Percentiles rank a stretch among this genome's conserved stretches.
Evolutionary conservation across 2,113 vertebrate species (phyloP).

Genomic region (Ictidomys tridecemlineatus): DNA sequence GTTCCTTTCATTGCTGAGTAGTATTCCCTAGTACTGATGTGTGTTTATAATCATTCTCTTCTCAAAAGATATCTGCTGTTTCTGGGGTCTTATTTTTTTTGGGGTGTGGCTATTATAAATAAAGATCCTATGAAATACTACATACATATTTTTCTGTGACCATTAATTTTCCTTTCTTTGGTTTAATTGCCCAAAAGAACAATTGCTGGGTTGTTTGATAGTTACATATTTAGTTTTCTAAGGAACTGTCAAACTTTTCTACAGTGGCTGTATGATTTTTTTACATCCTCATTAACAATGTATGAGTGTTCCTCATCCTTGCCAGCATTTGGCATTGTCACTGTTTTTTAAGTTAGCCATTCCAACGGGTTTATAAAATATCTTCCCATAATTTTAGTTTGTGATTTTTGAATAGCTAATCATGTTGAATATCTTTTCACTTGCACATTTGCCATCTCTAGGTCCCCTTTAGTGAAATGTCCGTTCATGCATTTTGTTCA

Average conservation of each 20-base stretch:
- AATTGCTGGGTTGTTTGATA: background rate
- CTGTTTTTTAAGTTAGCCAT: slow-evolving; percentile 24
- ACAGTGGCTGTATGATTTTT: slow-evolving; percentile 33
- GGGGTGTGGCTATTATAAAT: background rate
- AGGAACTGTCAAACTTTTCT: slow-evolving; percentile 28
- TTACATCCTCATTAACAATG: background rate
- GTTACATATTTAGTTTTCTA: slow-evolving; percentile 39
- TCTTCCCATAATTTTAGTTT: slow-evolving; percentile 35
- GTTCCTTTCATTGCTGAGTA: slow-evolving; percentile 38
- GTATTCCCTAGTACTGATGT: background rate
- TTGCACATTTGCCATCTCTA: slow-evolving; percentile 43
- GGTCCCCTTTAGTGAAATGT: background rate
- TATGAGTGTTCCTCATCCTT: background rate
- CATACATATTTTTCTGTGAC: slow-evolving; percentile 8
- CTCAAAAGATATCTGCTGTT: slow-evolving; percentile 30
- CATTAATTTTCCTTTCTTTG: slow-evolving; percentile 55
- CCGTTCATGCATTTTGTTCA: background rate
- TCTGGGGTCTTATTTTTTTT: background rate
- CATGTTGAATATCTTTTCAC: slow-evolving; percentile 4
- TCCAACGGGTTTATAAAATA: background rate
- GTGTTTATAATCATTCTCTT: slow-evolving; percentile 17
- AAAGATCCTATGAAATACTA: slow-evolving; percentile 5
- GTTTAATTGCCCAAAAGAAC: slow-evolving; percentile 8
- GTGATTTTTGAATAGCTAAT: background rate
- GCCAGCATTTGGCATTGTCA: background rate